Evolutionary conservation across 1,140 invertebrate genomes (phyloP), one percentile per base, ranked within the genome.

Genomic region (Ylistrum balloti): DNA sequence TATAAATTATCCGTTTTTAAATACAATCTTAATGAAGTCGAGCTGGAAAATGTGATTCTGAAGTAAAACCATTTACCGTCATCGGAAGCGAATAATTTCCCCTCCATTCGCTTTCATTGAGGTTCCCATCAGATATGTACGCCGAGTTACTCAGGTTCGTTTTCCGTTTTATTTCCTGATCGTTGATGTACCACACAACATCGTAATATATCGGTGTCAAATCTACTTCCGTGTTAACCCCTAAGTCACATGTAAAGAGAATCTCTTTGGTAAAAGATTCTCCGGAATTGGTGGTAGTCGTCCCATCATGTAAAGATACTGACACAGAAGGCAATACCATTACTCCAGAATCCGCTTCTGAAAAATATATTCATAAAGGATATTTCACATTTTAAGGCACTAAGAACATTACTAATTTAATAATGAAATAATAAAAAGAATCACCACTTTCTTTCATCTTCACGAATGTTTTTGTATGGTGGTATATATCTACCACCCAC

Each of bases 101-200:
- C 7, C 2, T 74, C 56, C 56, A 74, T 28, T 74, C 56, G 1
- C 17, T 28, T 74, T 74, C 56, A 7, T n/a, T 74, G 22, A 74
- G 56, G 0, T 1, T 28, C 7, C 56, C 56, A 28, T 74, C 56
- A 3, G n/a, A 28, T 28, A 28, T 9, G 0, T 28, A 9, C 22
- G 56, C 3, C 5, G 56, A 28, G 56, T 74, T 28, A 74, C 5
- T 74, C 5, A 74, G 56, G 22, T n/a, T n/a, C 0, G 56, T 74
- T 5, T 1, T 5, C 28, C 56, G 56, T 74, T 74, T 74, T 28
- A 74, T 7, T 28, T 74, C 56, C 22, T 28, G 22, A 74, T 28
- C 56, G 56, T 74, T 28, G n/a, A 74, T 74, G 56, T 74, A 74
- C 56, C 56, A 74, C 7, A 74, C n/a, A 74, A 74, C 56, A 74